phyloP scores from a whole-genome alignment of 1,140 invertebrate genomes.

The Pogonognathellus flavescens region DNA sequence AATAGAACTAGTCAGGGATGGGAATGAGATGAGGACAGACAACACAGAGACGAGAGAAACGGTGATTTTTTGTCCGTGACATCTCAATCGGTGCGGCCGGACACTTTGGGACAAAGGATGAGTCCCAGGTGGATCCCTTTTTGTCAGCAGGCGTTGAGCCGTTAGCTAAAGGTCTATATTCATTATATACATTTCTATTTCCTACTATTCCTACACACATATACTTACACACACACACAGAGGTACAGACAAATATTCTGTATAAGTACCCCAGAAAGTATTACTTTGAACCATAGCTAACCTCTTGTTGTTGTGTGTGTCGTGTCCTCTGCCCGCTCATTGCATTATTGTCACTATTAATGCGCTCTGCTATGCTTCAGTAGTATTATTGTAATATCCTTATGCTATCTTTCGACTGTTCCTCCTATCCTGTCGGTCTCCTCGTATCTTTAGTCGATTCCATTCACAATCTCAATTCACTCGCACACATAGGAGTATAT shows the following conservation, averaged over 20 bases:
- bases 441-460: conserved; percentile 20
- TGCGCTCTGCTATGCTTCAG: not conserved
- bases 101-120: conserved; percentile 67
- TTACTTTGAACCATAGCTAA: conserved; percentile 44
- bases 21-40: conserved; percentile 50
- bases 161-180: conserved; percentile 58
- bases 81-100: conserved; percentile 67
- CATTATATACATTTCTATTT: too few relatives aligned
- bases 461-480: conserved; percentile 43
- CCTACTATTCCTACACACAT: not conserved
- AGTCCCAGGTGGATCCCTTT: conserved; percentile 66
- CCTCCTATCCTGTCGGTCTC: conserved; percentile 19
- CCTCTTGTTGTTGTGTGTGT: conserved; percentile 29
- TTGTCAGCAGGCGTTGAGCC: conserved; percentile 66
- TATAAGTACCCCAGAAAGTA: not conserved
- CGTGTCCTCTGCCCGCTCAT: conserved; percentile 38
- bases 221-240: not conserved
- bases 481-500: not conserved
- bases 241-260: not conserved
- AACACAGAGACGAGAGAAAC: conserved; percentile 39
- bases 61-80: conserved; percentile 62
- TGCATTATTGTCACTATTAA: conserved; percentile 8
- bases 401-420: not conserved
- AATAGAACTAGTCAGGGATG: conserved; percentile 38
- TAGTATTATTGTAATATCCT: not conserved